Evolutionary conservation across 2,888 invertebrate species (phyloP), one percentile per base, ranked within the genome.

Genomic region (Stictocephala bisonia): DNA sequence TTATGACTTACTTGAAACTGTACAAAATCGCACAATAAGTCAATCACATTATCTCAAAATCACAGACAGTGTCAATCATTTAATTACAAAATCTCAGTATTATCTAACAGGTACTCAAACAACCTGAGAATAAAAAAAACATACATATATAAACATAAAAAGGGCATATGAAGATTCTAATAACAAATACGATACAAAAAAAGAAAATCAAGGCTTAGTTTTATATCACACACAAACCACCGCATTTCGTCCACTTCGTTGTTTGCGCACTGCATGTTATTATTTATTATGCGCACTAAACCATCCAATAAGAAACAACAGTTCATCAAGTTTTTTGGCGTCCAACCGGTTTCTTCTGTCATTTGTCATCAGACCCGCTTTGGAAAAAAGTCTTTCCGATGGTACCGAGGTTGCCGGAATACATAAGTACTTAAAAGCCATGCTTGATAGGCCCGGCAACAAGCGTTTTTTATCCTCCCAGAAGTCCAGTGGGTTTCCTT

Each of bases 321-420:
- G 15, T 44, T 66, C 3, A 13, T 60, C 40, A 2, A 66, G 26
- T 44, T 66, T 66, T 66, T 66, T 26, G 0, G 66, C 1, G 6
- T 2, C 9, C 18, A 66, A 6, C 4, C 66, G 24, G 22, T 66
- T 66, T 44, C 66, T 24, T 7, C 66, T 22, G 20, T 66, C 48
- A 44, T 66, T 66, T 2, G 48, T 48, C 1, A 66, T n/a, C 22
- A 40, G 18, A 1, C 40, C 60, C 13, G 60, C 60, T 18, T 2
- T 31, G 9, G 60, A 60, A 60, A 60, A 60, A 2, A 60, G 18
- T 40, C 60, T 31, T 40, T 60, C 60, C 1, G 60, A 60, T 6
- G 60, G 60, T 4, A 35, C 20, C 0, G 60, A 60, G 2, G 60
- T 31, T 1, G 60, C 60, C 9, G 60, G 60, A 15, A 60, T 20